Evolutionary conservation across 1,140 invertebrate genomes (phyloP), one percentile per base, ranked within the genome.

Genomic region (Yoshiicerus persimilis): DNA sequence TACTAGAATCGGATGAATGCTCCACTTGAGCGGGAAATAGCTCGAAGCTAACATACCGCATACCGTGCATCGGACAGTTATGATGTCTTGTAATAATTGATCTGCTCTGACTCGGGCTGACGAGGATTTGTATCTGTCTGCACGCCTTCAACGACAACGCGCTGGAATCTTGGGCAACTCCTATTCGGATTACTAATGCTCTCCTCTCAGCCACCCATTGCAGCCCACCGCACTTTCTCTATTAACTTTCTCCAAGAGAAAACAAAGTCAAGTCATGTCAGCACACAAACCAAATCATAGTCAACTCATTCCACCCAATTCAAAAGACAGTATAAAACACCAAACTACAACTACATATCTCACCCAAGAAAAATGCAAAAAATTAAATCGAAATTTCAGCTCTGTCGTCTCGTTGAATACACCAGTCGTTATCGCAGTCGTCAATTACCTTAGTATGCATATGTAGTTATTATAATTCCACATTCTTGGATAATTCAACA

Each of bases 101-200:
- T 80, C 75, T 80, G 75, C 32, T 36, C 75, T 80, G 75, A 80
- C 30, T 80, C 75, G 75, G 38, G 75, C 32, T 80, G 30, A 80
- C 75, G 13, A 80, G 75, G 32, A 80, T 80, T 80, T 80, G 75
- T 80, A 80, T 80, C 75, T 80, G 75, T 80, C 75, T 80, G 75
- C 75, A 36, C 30, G 75, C 75, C 75, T 80, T 80, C 30, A 9
- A 16, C 32, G 30, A 80, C 75, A 80, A 36, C 32, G 34, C 32
- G 6, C 30, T 80, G 30, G 64, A 6, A 70, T 70, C 64, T 70
- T 30, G 10, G 13, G 20, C 47, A 16, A 20, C 30, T 34, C 10
- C 70, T 36, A 34, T 80, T 38, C 38, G 13, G 32, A 23, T 13
- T 30, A 75, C 4, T 75, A 16, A 13, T 80, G 27, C 75, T 36